Evolutionary conservation across 2,888 invertebrate species (phyloP), one percentile per base, ranked within the genome.

Genomic region (Drosophila longiperda): DNA sequence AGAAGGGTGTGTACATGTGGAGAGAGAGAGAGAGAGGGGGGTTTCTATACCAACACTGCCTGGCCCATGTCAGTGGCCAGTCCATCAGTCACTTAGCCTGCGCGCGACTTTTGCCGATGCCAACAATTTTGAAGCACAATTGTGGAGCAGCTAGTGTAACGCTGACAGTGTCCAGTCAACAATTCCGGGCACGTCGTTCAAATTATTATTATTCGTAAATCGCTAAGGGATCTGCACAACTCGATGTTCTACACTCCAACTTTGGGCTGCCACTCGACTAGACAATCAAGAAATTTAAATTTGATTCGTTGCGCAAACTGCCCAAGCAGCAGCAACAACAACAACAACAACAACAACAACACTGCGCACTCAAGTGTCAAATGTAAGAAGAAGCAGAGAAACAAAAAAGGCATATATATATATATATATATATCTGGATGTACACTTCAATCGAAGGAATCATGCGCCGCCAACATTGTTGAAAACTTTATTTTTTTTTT

Each of bases 201-300:
- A 90, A 91, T 91, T 92, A 92, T 91, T 91, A 91, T 91, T 92
- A 92, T 92, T 91, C 92, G 91, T 89, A 91, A 91, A 90, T 91
- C 90, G 85, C 91, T 82, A 83, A 87, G 85, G 87, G 86, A 89
- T 91, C 87, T 84, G 69, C 58, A 55, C 57, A 76, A 72, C 75
- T 78, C 79, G 59, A 63, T 72, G 59, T 54, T 63, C 48, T 62
- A 50, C 54, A 48, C 73, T 73, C 61, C 87, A 73, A 82, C 73
- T 72, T 83, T 82, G 72, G 79, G 71, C 76, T 78, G 79, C 89
- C 86, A 89, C 90, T 88, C 83, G 84, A 89, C 75, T 78, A 81
- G 82, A 89, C 84, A 88, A 90, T 89, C 87, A 84, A 89, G 82
- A 90, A 90, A 90, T 90, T 90, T 89, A 89, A 90, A 90, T 90